Evolutionary conservation across 2,797 vertebrate genomes (phyloP), one percentile per base, ranked within the genome.

Genomic region (Siniperca undulata): DNA sequence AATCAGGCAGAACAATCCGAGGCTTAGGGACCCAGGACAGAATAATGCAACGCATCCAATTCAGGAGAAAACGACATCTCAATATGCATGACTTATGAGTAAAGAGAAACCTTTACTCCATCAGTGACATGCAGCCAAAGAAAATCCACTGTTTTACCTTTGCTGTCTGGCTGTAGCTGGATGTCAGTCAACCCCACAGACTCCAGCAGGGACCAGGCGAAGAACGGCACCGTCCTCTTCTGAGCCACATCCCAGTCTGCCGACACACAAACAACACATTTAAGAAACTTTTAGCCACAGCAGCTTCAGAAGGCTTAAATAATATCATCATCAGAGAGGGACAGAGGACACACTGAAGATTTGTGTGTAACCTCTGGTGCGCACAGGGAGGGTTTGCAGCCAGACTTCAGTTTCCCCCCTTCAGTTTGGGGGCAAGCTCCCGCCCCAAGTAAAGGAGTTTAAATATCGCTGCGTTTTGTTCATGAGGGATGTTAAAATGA

Each of bases 201-300:
- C 87, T 95, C 94, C 86, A 96, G 90, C 76, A 96, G 88, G 1
- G 95, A 93, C 94, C 93, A 94, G 73, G 93, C 81, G n/a, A 94
- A 95, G 79, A 93, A 92, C 1, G 94, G 93, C 38, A 91, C 86
- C 0, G 89, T 53, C 74, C 95, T 93, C 87, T 74, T 93, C 86
- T 79, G 89, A 8, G 69, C 72, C 27, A 16, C 50, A 0, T 56
- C 77, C 88, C n/a, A 5, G 30, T 67, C 94, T 94, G 77, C 2
- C 1, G 0, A 6, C 62, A 78, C 3, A 74, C 3, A 22, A 1
- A 64, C 22, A 5, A 40, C 0, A 16, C 3, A 0, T 42, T 13
- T 4, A 34, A 0, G 34, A 5, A 8, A 0, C 12, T 0, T 4
- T 27, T 22, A 52, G 6, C 14, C 13, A 19, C n/a, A 19, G 11